A percentile compares a stretch with the other conserved stretches of the same genome.
phyloP scores from a whole-genome alignment of 1,140 invertebrate genomes.

The Brachionus calyciflorus region DNA sequence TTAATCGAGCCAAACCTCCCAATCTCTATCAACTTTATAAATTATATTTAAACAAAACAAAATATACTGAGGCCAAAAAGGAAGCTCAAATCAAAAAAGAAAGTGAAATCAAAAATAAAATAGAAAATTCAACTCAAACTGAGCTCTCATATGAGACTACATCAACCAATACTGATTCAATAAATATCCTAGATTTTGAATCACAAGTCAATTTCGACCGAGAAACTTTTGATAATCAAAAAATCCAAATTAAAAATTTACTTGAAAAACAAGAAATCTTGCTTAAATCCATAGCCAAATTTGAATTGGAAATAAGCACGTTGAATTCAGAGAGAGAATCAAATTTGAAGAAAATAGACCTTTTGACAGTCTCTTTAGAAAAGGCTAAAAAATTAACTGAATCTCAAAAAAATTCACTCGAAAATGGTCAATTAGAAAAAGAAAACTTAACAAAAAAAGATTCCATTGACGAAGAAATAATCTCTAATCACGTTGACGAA shows the following conservation, averaged over 20 bases:
- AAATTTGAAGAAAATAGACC: constrained; percentile 42
- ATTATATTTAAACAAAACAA: constrained; percentile 63
- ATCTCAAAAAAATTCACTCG: not conserved
- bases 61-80: not conserved
- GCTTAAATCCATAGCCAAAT: constrained; percentile 32
- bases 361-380: constrained; percentile 30
- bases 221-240: constrained; percentile 38
- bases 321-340: not conserved
- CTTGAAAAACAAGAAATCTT: constrained; percentile 38
- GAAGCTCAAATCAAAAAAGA: not conserved
- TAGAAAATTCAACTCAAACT: constrained; percentile 15
- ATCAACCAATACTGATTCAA: not conserved
- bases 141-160: not conserved
- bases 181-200: not conserved
- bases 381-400: not conserved
- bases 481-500: not conserved
- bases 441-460: not conserved
- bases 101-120: not conserved
- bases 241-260: constrained; percentile 38
- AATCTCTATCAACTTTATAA: constrained; percentile 74
- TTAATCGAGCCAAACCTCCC: constrained; percentile 78
- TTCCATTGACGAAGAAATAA: not conserved
- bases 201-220: constrained; percentile 23
- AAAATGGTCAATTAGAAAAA: not conserved
- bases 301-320: constrained; percentile 34